Base-by-base conservation (phyloP, 2,888 invertebrate species). In the Esperia sulphurella region DNA sequence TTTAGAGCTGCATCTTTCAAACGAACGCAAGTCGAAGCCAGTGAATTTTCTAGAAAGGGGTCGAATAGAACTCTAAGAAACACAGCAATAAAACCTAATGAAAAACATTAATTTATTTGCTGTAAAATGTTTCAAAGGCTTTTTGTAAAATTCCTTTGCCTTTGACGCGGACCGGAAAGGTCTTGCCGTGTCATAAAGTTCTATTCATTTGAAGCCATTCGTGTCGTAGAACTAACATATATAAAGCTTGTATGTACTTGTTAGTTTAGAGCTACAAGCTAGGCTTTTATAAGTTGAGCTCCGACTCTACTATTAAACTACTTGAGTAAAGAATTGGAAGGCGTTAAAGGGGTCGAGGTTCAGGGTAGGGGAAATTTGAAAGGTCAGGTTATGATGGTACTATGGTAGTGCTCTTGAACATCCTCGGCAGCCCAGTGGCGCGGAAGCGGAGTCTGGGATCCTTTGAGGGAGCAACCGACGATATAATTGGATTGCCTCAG, bases 401-500 rank as follows among this genome's bases (percentile, higher is more conserved):
- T 3, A 10, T 4, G 31, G 59, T 55, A 47, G 48, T 54, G 61
- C 60, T 71, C 65, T 72, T 65, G 62, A 71, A 65, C 52, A 62
- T 57, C 59, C 60, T 64, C 58, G 54, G 60, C 51, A 50, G 57
- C 51, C 59, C 68, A 55, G 45, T 56, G 55, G 60, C 46, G 62
- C 64, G 68, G 68, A 71, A 68, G 57, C 54, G 57, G 54, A 49
- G 58, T 56, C 50, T 69, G 65, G 65, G 57, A 55, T 65, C 69
- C 76, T 83, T 84, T 83, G 83, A 80, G 64, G 61, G 59, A 59
- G 68, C 75, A 72, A 75, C 75, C 74, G 68, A 74, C 72, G 67
- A 73, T 75, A 73, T 85, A 84, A 85, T 85, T 85, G 83, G 83
- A 85, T 86, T 79, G 79, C 76, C 35, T 35, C 35, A 35, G 63